Conservation (phyloP, 2,113 vertebrate species). For the Poeciliopsis occidentalis region DNA sequence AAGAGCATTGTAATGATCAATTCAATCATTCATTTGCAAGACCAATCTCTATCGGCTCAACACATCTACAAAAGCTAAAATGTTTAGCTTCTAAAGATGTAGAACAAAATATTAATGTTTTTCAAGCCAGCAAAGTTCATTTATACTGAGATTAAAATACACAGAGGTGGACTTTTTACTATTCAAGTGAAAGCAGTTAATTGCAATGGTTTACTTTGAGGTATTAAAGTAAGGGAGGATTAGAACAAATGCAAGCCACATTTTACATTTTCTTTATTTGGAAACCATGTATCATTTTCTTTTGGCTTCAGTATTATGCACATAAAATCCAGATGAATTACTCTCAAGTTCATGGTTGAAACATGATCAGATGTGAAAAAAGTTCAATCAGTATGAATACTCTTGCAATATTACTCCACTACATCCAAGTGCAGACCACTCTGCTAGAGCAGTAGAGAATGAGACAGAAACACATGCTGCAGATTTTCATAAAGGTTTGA, state of each 20-base stretch:
- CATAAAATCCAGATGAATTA: not conserved
- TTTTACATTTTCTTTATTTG: too few relatives aligned
- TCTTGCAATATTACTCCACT: not conserved
- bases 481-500: slow-evolving; percentile 18
- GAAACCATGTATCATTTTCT: not conserved
- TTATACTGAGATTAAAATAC: too few relatives aligned
- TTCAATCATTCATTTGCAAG: not conserved
- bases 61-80: not conserved
- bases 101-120: too few relatives aligned
- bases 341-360: not conserved
- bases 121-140: too few relatives aligned
- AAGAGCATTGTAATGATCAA: too few relatives aligned
- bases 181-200: too few relatives aligned
- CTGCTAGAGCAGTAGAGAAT: not conserved
- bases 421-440: not conserved
- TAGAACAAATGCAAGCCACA: too few relatives aligned
- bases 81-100: too few relatives aligned
- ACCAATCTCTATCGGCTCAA: not conserved
- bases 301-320: not conserved
- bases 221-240: too few relatives aligned
- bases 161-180: too few relatives aligned
- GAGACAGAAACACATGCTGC: not conserved
- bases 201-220: too few relatives aligned
- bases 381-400: not conserved
- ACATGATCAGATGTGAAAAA: not conserved